phyloP scores from a whole-genome alignment of 2,888 invertebrate species.

The Entomobrya proxima region DNA sequence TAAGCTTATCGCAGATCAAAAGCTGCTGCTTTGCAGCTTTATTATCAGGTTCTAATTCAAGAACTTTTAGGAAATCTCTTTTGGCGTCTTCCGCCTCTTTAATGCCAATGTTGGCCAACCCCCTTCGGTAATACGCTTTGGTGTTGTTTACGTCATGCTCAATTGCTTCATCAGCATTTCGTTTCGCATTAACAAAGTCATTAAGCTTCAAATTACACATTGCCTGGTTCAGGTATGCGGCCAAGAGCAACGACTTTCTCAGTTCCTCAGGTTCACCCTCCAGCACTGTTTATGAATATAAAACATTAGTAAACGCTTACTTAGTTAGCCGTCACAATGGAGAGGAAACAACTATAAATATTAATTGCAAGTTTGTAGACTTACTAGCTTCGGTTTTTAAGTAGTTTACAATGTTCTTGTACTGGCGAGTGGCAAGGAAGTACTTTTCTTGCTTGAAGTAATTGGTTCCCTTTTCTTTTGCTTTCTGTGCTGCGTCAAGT shows the following conservation, averaged over 20 bases:
- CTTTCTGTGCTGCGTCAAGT: slow-evolving; percentile 87
- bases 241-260: slow-evolving; percentile 81
- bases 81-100: slow-evolving; percentile 88
- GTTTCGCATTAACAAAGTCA: slow-evolving; percentile 85
- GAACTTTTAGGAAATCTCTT: slow-evolving; percentile 86
- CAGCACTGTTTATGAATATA: slow-evolving; percentile 61
- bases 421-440: slow-evolving; percentile 89
- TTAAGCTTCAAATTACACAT: slow-evolving; percentile 87
- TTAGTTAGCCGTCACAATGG: not conserved
- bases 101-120: slow-evolving; percentile 86
- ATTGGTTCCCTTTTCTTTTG: slow-evolving; percentile 93
- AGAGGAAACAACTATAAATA: slow-evolving; percentile 3
- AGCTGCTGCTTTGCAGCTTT: slow-evolving; percentile 90
- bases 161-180: slow-evolving; percentile 87
- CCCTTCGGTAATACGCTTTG: slow-evolving; percentile 93
- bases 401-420: slow-evolving; percentile 85
- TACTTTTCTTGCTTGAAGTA: slow-evolving; percentile 91
- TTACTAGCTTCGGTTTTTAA: slow-evolving; percentile 81
- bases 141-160: slow-evolving; percentile 86
- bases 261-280: slow-evolving; percentile 79
- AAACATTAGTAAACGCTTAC: no score
- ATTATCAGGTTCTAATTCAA: slow-evolving; percentile 89
- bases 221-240: slow-evolving; percentile 88
- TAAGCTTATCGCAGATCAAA: slow-evolving; percentile 83
- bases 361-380: slow-evolving; percentile 71